phyloP scores from a whole-genome alignment of 2,888 invertebrate species.

The Ganaspis brasiliensis region DNA sequence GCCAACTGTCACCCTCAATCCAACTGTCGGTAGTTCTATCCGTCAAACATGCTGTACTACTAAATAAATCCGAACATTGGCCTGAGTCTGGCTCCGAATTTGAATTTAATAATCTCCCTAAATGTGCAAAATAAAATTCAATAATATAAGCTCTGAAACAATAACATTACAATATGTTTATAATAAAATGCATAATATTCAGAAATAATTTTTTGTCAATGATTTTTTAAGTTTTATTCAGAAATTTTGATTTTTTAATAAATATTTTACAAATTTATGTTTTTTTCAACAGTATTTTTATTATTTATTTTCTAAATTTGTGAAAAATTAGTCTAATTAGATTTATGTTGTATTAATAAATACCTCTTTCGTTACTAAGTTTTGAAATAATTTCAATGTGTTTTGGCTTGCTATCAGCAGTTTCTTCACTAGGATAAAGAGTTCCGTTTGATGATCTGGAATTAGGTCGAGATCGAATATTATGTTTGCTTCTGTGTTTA shows the following conservation, averaged over 20 bases:
- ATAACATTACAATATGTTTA: no score
- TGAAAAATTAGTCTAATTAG: no score
- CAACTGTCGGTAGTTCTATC: constrained; percentile 69
- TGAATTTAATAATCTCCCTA: constrained; percentile 1
- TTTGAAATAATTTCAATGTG: background rate
- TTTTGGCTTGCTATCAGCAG: background rate
- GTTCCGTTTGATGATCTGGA: constrained; percentile 53
- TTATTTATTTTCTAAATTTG: background rate
- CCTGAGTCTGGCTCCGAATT: background rate
- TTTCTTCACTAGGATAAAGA: constrained; percentile 49
- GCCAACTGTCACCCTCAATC: constrained; percentile 75
- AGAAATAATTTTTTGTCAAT: no score
- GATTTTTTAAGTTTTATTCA: no score
- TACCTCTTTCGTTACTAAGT: background rate
- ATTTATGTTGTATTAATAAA: background rate
- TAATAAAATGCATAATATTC: no score
- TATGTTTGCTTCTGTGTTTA: constrained; percentile 23
- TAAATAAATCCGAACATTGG: constrained; percentile 67
- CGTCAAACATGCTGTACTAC: constrained; percentile 65
- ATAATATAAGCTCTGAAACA: no score
- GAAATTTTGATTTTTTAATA: no score
- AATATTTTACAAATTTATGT: no score
- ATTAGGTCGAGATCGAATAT: constrained; percentile 50
- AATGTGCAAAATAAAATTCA: background rate
- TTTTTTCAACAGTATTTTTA: no score